Evolutionary conservation across 2,113 vertebrate species (phyloP).

Genomic region (Hemiscyllium ocellatum): DNA sequence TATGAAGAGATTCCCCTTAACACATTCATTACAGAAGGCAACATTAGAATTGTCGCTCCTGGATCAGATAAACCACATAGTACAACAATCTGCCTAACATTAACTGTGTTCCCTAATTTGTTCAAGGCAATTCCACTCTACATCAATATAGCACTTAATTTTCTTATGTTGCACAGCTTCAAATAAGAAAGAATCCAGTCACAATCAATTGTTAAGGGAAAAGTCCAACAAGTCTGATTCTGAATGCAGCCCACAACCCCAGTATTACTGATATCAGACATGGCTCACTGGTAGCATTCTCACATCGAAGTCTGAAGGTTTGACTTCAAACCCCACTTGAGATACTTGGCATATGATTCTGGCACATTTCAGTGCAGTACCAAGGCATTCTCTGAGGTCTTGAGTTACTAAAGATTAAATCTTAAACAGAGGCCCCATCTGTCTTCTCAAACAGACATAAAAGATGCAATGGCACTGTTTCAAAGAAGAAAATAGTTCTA

Average conservation of each 20-base stretch:
- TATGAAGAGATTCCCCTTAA: not conserved
- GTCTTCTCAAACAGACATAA: not conserved
- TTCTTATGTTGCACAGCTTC: not conserved
- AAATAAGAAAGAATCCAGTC: not conserved
- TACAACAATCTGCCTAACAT: not conserved
- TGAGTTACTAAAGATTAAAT: not conserved
- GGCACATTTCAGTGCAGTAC: not conserved
- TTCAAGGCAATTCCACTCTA: not conserved
- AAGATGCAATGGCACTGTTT: no score
- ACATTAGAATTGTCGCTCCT: not conserved
- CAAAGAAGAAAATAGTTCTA: not conserved
- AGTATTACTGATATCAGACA: not conserved
- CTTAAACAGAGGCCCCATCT: not conserved
- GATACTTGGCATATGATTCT: not conserved
- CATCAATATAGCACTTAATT: not conserved
- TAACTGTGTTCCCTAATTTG: not conserved
- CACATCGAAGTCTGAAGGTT: not conserved
- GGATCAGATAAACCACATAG: not conserved
- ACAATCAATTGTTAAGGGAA: not conserved
- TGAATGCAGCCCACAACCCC: not conserved
- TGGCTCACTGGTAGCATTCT: not conserved
- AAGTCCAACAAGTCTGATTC: not conserved
- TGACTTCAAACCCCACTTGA: not conserved
- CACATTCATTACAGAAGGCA: constrained; percentile 4
- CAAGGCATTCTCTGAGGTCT: not conserved